phyloP scores from a whole-genome alignment of 2,888 invertebrate genomes.

The Lasioglossum zephyrum region DNA sequence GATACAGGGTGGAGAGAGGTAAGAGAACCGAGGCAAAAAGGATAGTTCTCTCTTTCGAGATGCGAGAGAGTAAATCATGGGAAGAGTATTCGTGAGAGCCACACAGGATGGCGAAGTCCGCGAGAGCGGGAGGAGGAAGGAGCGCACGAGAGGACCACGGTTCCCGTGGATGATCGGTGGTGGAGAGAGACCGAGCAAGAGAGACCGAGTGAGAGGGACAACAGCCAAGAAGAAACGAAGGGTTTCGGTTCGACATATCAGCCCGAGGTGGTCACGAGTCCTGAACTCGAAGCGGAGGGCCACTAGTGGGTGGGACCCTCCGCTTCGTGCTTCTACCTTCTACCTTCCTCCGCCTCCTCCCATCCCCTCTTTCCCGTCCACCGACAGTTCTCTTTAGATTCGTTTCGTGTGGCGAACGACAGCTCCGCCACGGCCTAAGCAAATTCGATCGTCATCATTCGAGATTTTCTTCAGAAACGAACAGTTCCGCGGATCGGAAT shows the following conservation, averaged over 20 bases:
- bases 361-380: conserved; percentile 15
- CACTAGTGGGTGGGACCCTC: conserved; percentile 82
- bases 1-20: conserved; percentile 44
- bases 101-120: conserved; percentile 66
- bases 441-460: conserved; percentile 51
- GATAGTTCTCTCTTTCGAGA: conserved; percentile 66
- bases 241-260: conserved; percentile 84
- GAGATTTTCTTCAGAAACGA: conserved; percentile 33
- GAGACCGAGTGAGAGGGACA: conserved; percentile 63
- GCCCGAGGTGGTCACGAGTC: conserved; percentile 84
- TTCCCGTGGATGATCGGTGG: conserved; percentile 68
- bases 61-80: conserved; percentile 81
- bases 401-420: conserved; percentile 59
- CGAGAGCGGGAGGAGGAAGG: conserved; percentile 51
- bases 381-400: conserved; percentile 20
- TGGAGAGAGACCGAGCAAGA: conserved; percentile 39
- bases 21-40: conserved; percentile 37
- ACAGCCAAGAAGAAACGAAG: conserved; percentile 74
- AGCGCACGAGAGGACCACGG: conserved; percentile 37
- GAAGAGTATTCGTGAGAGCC: conserved; percentile 82
- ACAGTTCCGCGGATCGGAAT: not conserved
- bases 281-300: conserved; percentile 75
- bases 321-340: conserved; percentile 75
- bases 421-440: conserved; percentile 48
- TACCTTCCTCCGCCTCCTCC: not conserved